Percentiles rank a stretch among this genome's conserved stretches.
phyloP scores from a whole-genome alignment of 1,140 invertebrate species.

The Macrotrachela quadricornifera region DNA sequence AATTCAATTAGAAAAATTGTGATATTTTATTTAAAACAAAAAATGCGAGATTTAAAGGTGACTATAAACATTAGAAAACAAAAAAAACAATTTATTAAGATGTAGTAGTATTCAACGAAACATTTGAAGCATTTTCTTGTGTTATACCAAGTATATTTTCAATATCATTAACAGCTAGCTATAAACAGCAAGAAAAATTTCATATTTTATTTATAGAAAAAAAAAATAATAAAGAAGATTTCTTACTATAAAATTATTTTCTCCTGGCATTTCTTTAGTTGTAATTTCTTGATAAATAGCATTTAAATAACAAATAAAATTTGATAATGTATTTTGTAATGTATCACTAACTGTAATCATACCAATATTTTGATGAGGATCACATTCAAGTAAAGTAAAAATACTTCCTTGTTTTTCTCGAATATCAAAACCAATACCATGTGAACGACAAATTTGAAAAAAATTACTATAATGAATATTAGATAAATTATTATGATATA shows the following conservation, averaged over 20 bases:
- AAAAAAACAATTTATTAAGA: too few relatives aligned
- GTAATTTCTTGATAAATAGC: slow-evolving; percentile 30
- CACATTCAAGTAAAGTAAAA: slow-evolving; percentile 27
- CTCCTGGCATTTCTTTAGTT: slow-evolving; percentile 30
- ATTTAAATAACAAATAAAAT: slow-evolving; percentile 25
- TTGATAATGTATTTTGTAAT: slow-evolving; percentile 21
- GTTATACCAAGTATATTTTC: too few relatives aligned
- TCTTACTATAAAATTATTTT: slow-evolving; percentile 27
- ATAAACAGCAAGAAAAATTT: too few relatives aligned
- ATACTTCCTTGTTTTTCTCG: slow-evolving; percentile 24
- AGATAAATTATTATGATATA: slow-evolving; percentile 27
- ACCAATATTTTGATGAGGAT: slow-evolving; percentile 26
- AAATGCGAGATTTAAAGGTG: too few relatives aligned
- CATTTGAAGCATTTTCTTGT: too few relatives aligned
- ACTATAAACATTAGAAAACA: too few relatives aligned
- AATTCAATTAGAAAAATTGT: too few relatives aligned
- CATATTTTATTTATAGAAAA: too few relatives aligned
- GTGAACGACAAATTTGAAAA: slow-evolving; percentile 31
- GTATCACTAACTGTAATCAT: slow-evolving; percentile 29
- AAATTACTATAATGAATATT: slow-evolving; percentile 30
- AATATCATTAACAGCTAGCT: too few relatives aligned
- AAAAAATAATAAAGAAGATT: too few relatives aligned
- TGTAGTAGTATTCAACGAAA: too few relatives aligned
- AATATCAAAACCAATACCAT: slow-evolving; percentile 30
- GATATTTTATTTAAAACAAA: too few relatives aligned